Evolutionary conservation across 2,113 vertebrate genomes (phyloP), one percentile per base, ranked within the genome.

Genomic region (Mesoclemmys tuberculata): DNA sequence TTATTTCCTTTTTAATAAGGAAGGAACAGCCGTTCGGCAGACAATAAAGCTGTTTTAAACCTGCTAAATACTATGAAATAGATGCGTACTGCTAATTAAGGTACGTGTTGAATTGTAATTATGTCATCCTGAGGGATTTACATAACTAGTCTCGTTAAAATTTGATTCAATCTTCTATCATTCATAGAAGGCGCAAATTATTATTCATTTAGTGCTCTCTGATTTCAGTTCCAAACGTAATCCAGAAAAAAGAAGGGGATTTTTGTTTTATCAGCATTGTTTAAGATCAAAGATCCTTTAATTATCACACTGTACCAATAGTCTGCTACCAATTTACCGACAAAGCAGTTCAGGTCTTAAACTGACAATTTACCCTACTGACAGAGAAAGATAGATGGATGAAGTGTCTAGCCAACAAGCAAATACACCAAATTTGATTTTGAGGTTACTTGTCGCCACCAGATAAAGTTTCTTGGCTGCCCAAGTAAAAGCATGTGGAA

Each of bases 101-200:
- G 94, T 98, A 98, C 98, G 98, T 97, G 96, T 98, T 98, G 98
- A 98, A 98, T 98, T 95, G 95, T 98, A 98, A 99, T 99, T 98
- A 98, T 98, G 96, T 96, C 97, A 98, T 98, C 98, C 98, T 96
- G 93, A 95, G 98, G 98, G 98, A 98, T 97, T 98, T 97, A 96
- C 97, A 98, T 98, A 98, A 98, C 97, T 92, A 97, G 95, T 97
- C 97, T 98, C 97, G 97, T 98, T 98, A 98, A 98, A 98, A 97
- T 97, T 96, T 98, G 97, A 98, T 98, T 98, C 98, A 98, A 96
- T 98, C 97, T 97, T 98, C 96, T 96, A 82, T 98, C 95, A 97
- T 98, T 97, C 97, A 96, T 97, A 97, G 96, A 97, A 98, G 92
- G 97, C 95, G 85, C 95, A 92, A 96, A 97, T 98, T 98, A 98